A percentile compares a stretch with the other conserved stretches of the same genome.
phyloP scores from a whole-genome alignment of 1,140 invertebrate genomes.

The Euura lappo region DNA sequence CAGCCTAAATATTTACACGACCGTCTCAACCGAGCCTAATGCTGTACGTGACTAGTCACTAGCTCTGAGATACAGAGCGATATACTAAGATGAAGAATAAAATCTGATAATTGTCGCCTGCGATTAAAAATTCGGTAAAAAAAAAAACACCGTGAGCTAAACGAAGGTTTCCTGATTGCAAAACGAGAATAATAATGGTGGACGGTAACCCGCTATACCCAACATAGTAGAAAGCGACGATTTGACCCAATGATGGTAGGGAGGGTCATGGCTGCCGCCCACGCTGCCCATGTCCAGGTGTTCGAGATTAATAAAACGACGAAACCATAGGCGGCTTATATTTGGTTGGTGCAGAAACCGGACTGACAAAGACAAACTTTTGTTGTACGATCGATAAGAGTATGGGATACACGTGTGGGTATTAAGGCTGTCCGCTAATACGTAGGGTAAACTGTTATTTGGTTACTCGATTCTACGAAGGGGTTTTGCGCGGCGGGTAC shows the following conservation, averaged over 20 bases:
- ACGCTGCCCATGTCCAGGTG: slow-evolving; percentile 36
- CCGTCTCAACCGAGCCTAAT: background rate
- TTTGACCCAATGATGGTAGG: slow-evolving; percentile 17
- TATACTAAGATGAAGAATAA: too few species aligned
- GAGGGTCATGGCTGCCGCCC: slow-evolving; percentile 29
- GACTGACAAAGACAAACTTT: slow-evolving; percentile 8
- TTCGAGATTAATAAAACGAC: slow-evolving; percentile 40
- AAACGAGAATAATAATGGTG: too few species aligned
- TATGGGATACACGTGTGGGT: too few species aligned
- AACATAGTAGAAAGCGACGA: background rate
- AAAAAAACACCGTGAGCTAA: too few species aligned
- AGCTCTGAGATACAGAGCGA: too few species aligned
- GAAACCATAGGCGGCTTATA: slow-evolving; percentile 32
- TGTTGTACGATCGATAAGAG: background rate
- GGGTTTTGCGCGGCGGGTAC: too few species aligned
- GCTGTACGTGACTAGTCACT: background rate
- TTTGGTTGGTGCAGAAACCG: slow-evolving; percentile 8
- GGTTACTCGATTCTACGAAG: too few species aligned
- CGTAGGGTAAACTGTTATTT: too few species aligned
- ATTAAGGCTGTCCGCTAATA: too few species aligned
- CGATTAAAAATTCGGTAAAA: too few species aligned
- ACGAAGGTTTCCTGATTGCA: too few species aligned
- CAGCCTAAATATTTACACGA: background rate
- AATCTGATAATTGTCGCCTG: too few species aligned
- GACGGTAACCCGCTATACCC: slow-evolving; percentile 1